Conservation (phyloP, 2,888 invertebrate genomes). For the Yponomeuta cagnagella region DNA sequence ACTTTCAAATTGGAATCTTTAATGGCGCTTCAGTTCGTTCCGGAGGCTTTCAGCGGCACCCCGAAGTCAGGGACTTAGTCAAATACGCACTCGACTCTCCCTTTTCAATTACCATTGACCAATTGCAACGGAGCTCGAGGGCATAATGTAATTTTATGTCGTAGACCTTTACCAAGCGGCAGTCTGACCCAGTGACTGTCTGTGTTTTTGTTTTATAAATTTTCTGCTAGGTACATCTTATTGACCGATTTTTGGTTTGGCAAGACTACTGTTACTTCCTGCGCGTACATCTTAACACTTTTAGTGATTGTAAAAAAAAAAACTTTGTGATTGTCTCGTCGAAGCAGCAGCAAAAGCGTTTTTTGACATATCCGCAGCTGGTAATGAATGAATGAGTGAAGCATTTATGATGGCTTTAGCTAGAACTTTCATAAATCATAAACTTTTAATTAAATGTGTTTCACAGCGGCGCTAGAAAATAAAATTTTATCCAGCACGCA, state of each 20-base stretch:
- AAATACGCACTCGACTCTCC: constrained; percentile 10
- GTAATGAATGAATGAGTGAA: too few relatives aligned
- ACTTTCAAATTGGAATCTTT: constrained; percentile 49
- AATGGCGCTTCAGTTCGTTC: constrained; percentile 54
- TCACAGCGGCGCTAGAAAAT: too few relatives aligned
- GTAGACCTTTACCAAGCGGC: not conserved
- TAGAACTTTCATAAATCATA: too few relatives aligned
- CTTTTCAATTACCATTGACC: constrained; percentile 11
- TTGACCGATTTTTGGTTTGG: not conserved
- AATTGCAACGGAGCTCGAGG: constrained; percentile 25
- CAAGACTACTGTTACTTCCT: too few relatives aligned
- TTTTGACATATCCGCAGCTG: too few relatives aligned
- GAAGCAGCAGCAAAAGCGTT: too few relatives aligned
- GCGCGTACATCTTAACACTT: too few relatives aligned
- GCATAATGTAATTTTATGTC: not conserved
- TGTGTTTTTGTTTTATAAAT: not conserved
- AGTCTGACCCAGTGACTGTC: not conserved
- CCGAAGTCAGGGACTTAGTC: constrained; percentile 34
- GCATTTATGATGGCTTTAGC: too few relatives aligned
- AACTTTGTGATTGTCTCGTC: too few relatives aligned
- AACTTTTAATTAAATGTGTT: too few relatives aligned
- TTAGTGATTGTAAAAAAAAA: too few relatives aligned
- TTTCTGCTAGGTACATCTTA: not conserved
- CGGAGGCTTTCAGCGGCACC: constrained; percentile 63
- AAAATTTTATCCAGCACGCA: too few relatives aligned